Conservation (phyloP, 2,797 vertebrate species). For the Macropus fuliginosus region DNA sequence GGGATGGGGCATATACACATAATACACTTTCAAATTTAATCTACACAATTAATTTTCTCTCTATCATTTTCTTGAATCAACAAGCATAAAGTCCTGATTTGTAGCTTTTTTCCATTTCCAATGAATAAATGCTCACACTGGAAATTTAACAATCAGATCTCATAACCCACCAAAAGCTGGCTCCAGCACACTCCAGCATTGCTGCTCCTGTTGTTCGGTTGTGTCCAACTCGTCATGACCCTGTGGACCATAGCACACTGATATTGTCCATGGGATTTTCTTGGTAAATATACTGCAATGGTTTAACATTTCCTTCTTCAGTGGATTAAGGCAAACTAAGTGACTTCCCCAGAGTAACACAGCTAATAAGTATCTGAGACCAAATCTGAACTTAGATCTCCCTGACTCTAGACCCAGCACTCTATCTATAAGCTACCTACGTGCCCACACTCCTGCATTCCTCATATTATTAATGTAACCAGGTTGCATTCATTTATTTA, state of each 20-base stretch:
- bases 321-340: too few species aligned
- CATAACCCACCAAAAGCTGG: neutral
- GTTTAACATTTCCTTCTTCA: too few species aligned
- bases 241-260: neutral
- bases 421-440: too few species aligned
- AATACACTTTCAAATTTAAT: neutral
- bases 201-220: neutral
- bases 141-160: neutral
- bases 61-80: neutral
- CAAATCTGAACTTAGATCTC: too few species aligned
- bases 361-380: too few species aligned
- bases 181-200: neutral
- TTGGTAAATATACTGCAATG: too few species aligned
- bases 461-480: too few species aligned
- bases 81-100: neutral
- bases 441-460: too few species aligned
- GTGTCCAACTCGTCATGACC: neutral
- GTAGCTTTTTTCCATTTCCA: neutral
- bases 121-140: neutral
- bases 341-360: too few species aligned
- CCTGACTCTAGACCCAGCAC: too few species aligned
- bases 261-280: neutral
- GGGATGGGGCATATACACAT: neutral
- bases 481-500: too few species aligned
- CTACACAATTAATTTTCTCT: neutral